Base-by-base conservation (phyloP, 2,888 invertebrate species). In the Chamaedrilus cognettii region DNA sequence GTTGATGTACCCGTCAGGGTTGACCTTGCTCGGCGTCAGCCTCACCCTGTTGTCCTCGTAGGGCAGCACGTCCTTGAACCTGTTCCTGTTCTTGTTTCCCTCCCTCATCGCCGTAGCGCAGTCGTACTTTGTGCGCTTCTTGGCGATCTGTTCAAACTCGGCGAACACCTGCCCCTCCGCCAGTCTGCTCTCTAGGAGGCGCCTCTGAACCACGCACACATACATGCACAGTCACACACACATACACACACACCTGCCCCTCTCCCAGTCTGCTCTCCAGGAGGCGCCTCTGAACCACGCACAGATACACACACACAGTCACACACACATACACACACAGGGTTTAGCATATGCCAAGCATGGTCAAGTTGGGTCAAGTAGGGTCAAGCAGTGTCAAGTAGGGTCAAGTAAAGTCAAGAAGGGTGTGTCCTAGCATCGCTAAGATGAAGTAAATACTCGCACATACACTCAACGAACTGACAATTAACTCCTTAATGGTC, bases 1-100 rank as follows among this genome's bases (percentile, higher is more conserved):
- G 85, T 96, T 96, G 74, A 96, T 91, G 78, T 96, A 96, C 19
- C 96, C 96, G 78, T 88, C 88, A 64, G 90, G 90, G 84, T 96
- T 96, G 75, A 88, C 88, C 77, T 90, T 90, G 11, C 90, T 88
- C 4, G 94, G 91, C n/a, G 90, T 89, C 30, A 96, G 85, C 69
- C 91, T 87, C 42, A 96, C 90, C 61, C 95, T 85, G 82, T 93
- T 95, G 79, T 93, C 93, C 78, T 94, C 95, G 81, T 96, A 96
- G 0, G 96, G 96, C 72, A 95, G 86, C 75, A 92, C 89, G 80
- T 91, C 91, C 68, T 87, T 87, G 78, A 88, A 88, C 75, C 88
- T 82, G 77, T 88, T 88, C 59, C 86, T 77, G 30, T 78, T 74
- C 30, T 81, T 76, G 78, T 88, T 92, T 77, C 92, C 92, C 4